These are phyloP conservation scores for Dichetophora obliterata DNA, from an alignment of 2,888 invertebrate species.

Conservation along the genomic window DNA sequence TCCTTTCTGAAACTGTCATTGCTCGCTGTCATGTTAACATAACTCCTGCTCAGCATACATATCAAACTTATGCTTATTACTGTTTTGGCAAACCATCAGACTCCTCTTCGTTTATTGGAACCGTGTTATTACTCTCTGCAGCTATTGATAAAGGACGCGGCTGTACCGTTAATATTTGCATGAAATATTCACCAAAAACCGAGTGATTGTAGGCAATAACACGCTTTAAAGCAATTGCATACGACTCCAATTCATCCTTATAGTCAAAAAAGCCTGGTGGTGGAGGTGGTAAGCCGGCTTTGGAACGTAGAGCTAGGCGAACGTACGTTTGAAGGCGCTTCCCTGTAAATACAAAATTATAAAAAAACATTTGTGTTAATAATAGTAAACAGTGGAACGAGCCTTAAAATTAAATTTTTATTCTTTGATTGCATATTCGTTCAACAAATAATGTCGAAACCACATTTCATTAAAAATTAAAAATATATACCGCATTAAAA, in stretches of 20 bases:
- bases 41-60: slow-evolving; percentile 20
- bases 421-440: no score
- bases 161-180: slow-evolving; percentile 61
- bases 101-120: neutral
- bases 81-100: neutral
- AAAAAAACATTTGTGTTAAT: neutral
- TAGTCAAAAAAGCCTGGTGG: slow-evolving; percentile 68
- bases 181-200: slow-evolving; percentile 68
- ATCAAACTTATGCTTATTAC: neutral
- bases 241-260: slow-evolving; percentile 63
- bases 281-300: slow-evolving; percentile 57
- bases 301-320: slow-evolving; percentile 60
- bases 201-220: slow-evolving; percentile 68
- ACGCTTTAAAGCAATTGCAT: slow-evolving; percentile 64
- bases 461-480: no score
- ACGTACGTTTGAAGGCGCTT: slow-evolving; percentile 66
- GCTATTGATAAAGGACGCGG: slow-evolving; percentile 30
- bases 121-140: slow-evolving; percentile 12
- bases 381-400: neutral
- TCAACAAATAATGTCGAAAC: no score
- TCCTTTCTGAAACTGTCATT: neutral
- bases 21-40: neutral
- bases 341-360: slow-evolving; percentile 53
- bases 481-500: no score
- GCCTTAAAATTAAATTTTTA: no score